These are phyloP conservation scores for Ciconia boyciana DNA, from an alignment of 2,113 vertebrate species.

Conservation along the genomic window DNA sequence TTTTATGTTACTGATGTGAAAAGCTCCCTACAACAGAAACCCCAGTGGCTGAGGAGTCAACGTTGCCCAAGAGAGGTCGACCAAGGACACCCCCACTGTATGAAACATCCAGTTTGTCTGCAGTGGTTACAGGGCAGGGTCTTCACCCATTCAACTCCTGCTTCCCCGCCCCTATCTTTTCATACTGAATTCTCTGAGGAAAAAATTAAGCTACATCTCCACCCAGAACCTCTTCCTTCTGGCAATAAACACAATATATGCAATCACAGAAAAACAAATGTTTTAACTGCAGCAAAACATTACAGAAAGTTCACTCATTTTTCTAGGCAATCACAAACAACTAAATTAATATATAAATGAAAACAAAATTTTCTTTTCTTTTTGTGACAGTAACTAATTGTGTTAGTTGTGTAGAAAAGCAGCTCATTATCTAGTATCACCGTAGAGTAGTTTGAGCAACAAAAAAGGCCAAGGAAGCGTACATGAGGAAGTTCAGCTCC, in stretches of 20 bases:
- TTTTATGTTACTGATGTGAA: background rate
- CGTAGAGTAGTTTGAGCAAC: background rate
- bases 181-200: background rate
- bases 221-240: background rate
- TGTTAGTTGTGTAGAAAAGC: background rate
- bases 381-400: background rate
- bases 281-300: slow-evolving; percentile 26
- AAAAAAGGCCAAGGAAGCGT: background rate
- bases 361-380: background rate
- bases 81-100: background rate
- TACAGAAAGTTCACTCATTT: background rate
- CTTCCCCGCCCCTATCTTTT: background rate
- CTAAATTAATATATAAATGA: background rate
- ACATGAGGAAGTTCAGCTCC: slow-evolving; percentile 7
- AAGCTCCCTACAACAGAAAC: background rate
- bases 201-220: background rate
- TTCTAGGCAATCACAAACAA: slow-evolving; percentile 30
- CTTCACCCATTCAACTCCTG: background rate
- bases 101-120: background rate
- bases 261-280: background rate
- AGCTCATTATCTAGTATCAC: slow-evolving; percentile 7
- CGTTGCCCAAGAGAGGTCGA: background rate
- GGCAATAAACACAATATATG: background rate
- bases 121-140: background rate
- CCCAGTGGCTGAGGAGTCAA: background rate